Evolutionary conservation across 2,113 vertebrate genomes (phyloP), one percentile per base, ranked within the genome.

Genomic region (Aegypius monachus): DNA sequence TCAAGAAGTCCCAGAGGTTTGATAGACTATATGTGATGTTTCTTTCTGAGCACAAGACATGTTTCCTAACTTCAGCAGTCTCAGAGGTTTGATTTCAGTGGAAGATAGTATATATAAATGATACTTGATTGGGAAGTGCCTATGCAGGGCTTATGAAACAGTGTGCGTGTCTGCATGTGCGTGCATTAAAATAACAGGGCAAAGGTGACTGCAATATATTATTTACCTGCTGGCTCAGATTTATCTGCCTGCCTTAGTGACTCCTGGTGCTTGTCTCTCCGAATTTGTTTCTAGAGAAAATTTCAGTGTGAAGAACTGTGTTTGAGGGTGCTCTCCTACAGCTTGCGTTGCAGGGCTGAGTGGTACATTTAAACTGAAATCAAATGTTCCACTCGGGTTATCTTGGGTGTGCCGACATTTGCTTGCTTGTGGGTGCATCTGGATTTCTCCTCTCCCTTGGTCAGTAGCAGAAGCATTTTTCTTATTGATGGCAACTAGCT

Each of bases 161-260:
- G 21, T 18, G 34, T 83, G 79, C 1, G 0, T 79, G 68, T 86
- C 86, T 95, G 83, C 56, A 15, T 81, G 72, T 47, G 82, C 6
- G 2, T 83, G 59, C 52, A 40, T 77, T 83, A 59, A 93, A 92
- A 74, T 78, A 83, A 91, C 55, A 75, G 72, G 80, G 25, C 68
- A 93, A 92, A 88, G 75, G 59, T 63, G 52, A 62, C 58, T 62
- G 58, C 61, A 45, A 34, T 78, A 6, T 72, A 72, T 86, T 83
- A 95, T 93, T 90, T 86, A 94, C 67, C 59, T 86, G 56, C 47
- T 78, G 68, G 25, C 68, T 92, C 23, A 83, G 86, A 90, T 81
- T 79, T 88, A 56, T 78, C 42, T 63, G 22, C 52, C 26, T 84
- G 55, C 90, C 55, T 88, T 34, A 82, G 67, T 23, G 45, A 50